A percentile compares a stretch with the other conserved stretches of the same genome.
Conservation (phyloP, 2,113 vertebrate species). For the Excalfactoria chinensis region DNA sequence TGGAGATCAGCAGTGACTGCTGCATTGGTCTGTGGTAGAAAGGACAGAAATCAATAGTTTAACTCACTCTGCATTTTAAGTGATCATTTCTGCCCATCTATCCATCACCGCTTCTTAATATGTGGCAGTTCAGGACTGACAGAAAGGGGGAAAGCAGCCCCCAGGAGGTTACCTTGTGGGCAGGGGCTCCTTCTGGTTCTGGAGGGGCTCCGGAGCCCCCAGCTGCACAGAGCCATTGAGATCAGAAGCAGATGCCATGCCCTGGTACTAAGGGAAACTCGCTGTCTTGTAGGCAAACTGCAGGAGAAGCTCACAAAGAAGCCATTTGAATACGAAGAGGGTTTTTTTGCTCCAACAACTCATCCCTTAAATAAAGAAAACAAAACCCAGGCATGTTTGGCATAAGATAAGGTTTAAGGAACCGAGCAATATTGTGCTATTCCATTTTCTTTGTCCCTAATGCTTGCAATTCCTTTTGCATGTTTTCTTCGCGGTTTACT, state of each 20-base stretch:
- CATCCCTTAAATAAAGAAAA: background rate
- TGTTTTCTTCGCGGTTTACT: background rate
- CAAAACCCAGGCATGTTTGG: background rate
- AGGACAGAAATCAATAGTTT: background rate
- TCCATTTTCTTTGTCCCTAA: background rate
- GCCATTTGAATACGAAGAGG: conserved; percentile 20
- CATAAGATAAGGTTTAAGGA: conserved; percentile 23
- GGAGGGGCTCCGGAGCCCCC: background rate
- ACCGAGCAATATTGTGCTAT: background rate
- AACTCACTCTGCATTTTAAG: background rate
- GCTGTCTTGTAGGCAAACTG: background rate
- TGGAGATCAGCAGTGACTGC: background rate
- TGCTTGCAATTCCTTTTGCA: background rate
- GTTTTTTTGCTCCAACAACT: background rate
- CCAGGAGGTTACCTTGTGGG: background rate
- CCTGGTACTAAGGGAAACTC: background rate
- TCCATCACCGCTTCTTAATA: background rate
- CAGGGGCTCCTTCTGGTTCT: background rate
- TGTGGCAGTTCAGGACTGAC: background rate
- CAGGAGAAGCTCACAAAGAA: background rate
- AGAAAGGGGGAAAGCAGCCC: background rate
- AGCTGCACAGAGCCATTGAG: background rate
- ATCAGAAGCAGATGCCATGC: background rate
- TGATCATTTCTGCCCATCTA: background rate
- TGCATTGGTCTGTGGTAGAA: background rate